Conservation (phyloP, 2,888 invertebrate species). For the Leptinotarsa peninsularis region DNA sequence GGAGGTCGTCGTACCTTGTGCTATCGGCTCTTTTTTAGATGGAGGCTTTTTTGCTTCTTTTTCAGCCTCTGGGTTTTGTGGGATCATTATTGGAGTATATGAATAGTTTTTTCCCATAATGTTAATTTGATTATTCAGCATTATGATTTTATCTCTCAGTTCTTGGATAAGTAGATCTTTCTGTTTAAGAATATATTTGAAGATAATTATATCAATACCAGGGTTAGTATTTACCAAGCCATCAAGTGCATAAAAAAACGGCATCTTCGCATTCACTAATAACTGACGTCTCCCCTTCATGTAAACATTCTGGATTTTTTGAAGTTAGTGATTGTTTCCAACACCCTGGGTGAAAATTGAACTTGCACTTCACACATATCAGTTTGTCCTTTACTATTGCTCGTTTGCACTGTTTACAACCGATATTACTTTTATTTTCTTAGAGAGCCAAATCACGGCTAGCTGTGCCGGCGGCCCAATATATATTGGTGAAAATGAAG, state of each 20-base stretch:
- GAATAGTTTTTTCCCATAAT: conserved; percentile 10
- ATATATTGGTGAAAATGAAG: no score
- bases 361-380: conserved; percentile 19
- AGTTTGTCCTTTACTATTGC: conserved; percentile 19
- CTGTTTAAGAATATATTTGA: conserved; percentile 31
- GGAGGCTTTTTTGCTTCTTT: no score
- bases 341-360: conserved; percentile 19
- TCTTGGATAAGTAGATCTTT: conserved; percentile 26
- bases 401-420: conserved; percentile 22
- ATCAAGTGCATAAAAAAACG: conserved; percentile 13
- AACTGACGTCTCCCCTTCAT: conserved; percentile 15
- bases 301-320: conserved; percentile 17
- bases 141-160: conserved; percentile 28
- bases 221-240: background rate
- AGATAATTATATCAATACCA: conserved; percentile 17
- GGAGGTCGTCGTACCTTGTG: no score
- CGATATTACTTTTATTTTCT: conserved; percentile 14
- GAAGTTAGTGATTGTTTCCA: conserved; percentile 18
- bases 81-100: no score
- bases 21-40: no score
- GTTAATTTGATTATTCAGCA: conserved; percentile 24
- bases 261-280: conserved; percentile 18
- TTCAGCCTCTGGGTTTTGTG: no score
- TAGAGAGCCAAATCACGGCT: conserved; percentile 12
- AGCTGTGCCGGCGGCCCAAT: background rate